Evolutionary conservation across 2,888 invertebrate species (phyloP), one percentile per base, ranked within the genome.

Genomic region (Drosophila borborema): DNA sequence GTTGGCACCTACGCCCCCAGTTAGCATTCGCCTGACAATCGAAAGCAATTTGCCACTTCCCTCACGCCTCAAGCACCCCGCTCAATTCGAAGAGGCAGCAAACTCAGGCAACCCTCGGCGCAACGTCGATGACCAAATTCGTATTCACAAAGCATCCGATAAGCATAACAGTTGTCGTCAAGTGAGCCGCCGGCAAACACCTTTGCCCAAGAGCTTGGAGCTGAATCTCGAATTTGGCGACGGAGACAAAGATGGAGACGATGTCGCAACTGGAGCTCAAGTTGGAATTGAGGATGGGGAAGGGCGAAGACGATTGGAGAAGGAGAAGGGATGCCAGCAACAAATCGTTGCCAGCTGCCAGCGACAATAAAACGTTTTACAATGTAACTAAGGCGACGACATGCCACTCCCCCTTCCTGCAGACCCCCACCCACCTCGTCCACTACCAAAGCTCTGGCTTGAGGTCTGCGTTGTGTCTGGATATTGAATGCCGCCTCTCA

Each of bases 141-240:
- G 81, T 89, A 86, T 86, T 89, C 85, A 86, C 81, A 84, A 86
- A 89, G 85, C 89, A 89, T 86, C 89, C 87, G 89, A 86, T 86
- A 86, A 86, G 89, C 85, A 86, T 81, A 89, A 87, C 87, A 84
- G 85, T 89, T 86, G 86, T 89, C 89, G 87, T 78, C 82, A 83
- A 81, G 73, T 72, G 61, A 76, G 51, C 60, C 64, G 76, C 80
- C 65, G 82, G 84, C 83, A 55, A 63, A 58, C 74, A 80, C 61
- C 80, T 64, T 51, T 43, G 16, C 43, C 45, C 31, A 54, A 46
- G n/a, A 45, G 51, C 36, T 66, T 12, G 45, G 56, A 20, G 46
- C 58, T 28, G 38, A 36, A 31, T 45, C 45, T 53, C 31, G 23
- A 43, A 20, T 38, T 38, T 38, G 46, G 31, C 49, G 53, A 36